Base-by-base conservation (phyloP, 2,113 vertebrate genomes). In the Jacana jacana region DNA sequence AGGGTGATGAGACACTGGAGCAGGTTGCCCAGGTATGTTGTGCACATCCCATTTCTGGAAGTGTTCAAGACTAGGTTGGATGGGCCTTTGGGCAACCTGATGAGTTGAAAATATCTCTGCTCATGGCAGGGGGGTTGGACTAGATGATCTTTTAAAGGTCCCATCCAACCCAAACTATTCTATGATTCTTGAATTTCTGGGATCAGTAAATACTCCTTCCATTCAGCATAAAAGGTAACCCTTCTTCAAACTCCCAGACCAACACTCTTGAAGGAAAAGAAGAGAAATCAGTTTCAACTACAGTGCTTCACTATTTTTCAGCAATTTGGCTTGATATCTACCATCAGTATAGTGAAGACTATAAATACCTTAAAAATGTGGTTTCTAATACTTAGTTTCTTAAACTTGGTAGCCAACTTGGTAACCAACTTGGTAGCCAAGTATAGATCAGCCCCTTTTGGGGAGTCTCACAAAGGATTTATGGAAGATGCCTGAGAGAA, bases 91-190 rank as follows among this genome's bases (percentile, higher is more conserved):
- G 40, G 24, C 18, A 64, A 48, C 13, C 8, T 64, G 12, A 9
- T 61, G 51, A 44, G 37, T 49, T 37, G 60, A 61, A 37, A 27
- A 39, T 27, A 23, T 46, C 25, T 25, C n/a, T 64, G 57, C 24
- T 13, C 9, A 3, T 3, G 1, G 48, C 9, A 58, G n/a, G 1
- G 7, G 3, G 9, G 3, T 20, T 84, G 31, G 17, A 57, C 12
- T 63, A 27, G 40, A 6, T 64, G 31, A 35, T 42, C 40, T 63
- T 63, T 35, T 71, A n/a, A 48, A 86, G 11, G 39, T 35, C 4
- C 48, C 30, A 77, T 70, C 40, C 20, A 57, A 70, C 5, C 4
- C 37, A 51, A 51, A 55, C 30, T 35, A 30, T 71, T 61, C 35
- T 40, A 8, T 64, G 15, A 35, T 70, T 64, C 17, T 64, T 40